Base-by-base conservation (phyloP, 1,140 invertebrate species). In the Listronotus bonariensis region DNA sequence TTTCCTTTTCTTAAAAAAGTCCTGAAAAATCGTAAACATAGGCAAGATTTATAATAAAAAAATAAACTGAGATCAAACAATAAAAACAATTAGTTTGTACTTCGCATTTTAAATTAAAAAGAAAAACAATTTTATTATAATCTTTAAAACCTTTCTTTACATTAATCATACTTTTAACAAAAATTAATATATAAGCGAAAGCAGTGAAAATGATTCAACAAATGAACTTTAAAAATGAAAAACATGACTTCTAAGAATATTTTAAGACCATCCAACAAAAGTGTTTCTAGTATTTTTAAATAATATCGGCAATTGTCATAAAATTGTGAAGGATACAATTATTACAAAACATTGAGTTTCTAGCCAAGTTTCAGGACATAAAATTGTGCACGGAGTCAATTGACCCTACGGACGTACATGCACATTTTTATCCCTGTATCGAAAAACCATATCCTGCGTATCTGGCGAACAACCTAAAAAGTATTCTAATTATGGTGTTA, bases 61-160 rank as follows among this genome's bases (percentile, higher is more conserved):
- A 42, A 14, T 15, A 48, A 59, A 59, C 43, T 59, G 56, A 59
- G 56, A 59, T 59, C 56, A 59, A 45, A 59, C 31, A 48, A 46
- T 59, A 59, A 59, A 59, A 59, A 59, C 15, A 55, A 55, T 14
- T 46, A 48, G 46, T 59, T 59, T 59, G 56, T 59, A 59, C 46
- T 45, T 45, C 8, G 17, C 17, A 14, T 17, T 45, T 45, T 17
- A 17, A 45, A 49, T 49, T 18, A 4, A 18, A 20, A 17, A 32
- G 5, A 49, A 49, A 49, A 49, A 49, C 12, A n/a, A 6, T n/a
- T 49, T 18, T 18, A n/a, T 15, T 18, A 20, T 49, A 49, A 20
- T 49, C 17, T 8, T 17, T 45, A n/a, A 17, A 18, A 17, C 14
- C 7, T 45, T 18, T 17, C 42, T 45, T 45, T 45, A 36, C 34